phyloP scores from a whole-genome alignment of 2,797 vertebrate species.

The Diplodus sargus region DNA sequence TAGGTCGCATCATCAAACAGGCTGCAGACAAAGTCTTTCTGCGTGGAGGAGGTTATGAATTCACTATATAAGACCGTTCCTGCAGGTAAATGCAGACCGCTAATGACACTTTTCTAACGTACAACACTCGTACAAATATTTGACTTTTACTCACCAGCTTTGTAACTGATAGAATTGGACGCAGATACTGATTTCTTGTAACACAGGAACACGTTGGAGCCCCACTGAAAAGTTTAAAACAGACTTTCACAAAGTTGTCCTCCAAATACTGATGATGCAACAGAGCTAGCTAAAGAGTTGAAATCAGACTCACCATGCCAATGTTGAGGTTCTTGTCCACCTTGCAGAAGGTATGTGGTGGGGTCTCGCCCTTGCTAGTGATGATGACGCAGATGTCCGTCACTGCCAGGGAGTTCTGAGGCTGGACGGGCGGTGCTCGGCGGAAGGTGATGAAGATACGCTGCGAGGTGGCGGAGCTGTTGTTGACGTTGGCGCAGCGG shows the following conservation, averaged over 20 bases:
- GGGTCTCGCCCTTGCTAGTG: constrained; percentile 95
- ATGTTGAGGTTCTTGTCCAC: constrained; percentile 98
- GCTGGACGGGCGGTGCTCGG: constrained; percentile 87
- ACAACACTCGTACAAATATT: not conserved
- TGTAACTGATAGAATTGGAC: constrained; percentile 95
- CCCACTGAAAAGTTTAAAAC: constrained; percentile 89
- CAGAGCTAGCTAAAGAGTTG: accelerated
- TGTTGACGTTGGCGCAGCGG: constrained; percentile 99
- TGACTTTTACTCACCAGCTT: constrained; percentile 90
- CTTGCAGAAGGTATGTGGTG: constrained; percentile 98
- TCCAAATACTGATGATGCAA: accelerated
- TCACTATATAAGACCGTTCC: too few relatives aligned
- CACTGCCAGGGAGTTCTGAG: constrained; percentile 95
- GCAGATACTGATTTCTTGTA: constrained; percentile 99
- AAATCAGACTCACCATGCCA: constrained; percentile 90
- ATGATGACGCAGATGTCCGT: constrained; percentile 98
- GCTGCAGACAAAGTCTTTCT: too few relatives aligned
- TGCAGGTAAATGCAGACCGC: not conserved
- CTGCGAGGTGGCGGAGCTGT: constrained; percentile 94
- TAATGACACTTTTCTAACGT: not conserved
- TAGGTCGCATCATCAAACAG: not conserved
- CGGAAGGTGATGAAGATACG: constrained; percentile 97
- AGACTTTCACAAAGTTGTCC: not conserved
- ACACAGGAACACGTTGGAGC: constrained; percentile 96
- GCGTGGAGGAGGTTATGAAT: too few relatives aligned